Evolutionary conservation across 2,797 vertebrate species (phyloP), one percentile per base, ranked within the genome.

Genomic region (Cryptoblepharus egeriae): DNA sequence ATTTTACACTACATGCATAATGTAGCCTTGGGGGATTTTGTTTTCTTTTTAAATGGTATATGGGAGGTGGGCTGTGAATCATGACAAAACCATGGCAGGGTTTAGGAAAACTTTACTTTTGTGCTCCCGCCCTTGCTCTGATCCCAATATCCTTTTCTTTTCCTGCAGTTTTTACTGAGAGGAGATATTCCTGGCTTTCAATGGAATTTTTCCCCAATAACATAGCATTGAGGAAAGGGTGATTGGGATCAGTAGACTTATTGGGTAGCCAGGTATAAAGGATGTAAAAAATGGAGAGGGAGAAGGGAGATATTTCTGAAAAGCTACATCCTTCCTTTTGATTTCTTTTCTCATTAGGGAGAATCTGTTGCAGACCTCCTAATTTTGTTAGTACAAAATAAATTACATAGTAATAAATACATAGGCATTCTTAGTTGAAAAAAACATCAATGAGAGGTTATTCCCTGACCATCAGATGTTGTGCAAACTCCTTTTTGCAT

Each of bases 271-370:
- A 77, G 85, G 45, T 11, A 45, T 72, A 42, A 71, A 58, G 77
- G 24, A 75, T 7, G 28, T 39, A 28, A 55, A 79, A 28, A 52
- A 74, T 79, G 70, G 77, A 58, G 81, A n/a, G n/a, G 72, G 11
- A 86, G 77, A 42, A 35, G 77, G 70, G 85, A n/a, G 30, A 76
- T 0, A 5, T 65, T 77, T 12, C 72, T 81, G 0, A 57, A 39
- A 84, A 90, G 65, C 9, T 64, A 67, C 74, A 76, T 2, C 20
- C 35, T 75, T 85, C 39, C 75, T 35, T 87, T 75, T 78, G 4
- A 22, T 85, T 69, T 76, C 37, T 10, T 45, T 86, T 88, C 32
- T 75, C 20, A 24, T 30, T 57, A 26, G 35, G 22, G 24, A 35
- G 58, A 74, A 74, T 16, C 32, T 35, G 11, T 58, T 75, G 3